Conservation (phyloP, 2,113 vertebrate species). For the Dolichallabes microphthalmus region DNA sequence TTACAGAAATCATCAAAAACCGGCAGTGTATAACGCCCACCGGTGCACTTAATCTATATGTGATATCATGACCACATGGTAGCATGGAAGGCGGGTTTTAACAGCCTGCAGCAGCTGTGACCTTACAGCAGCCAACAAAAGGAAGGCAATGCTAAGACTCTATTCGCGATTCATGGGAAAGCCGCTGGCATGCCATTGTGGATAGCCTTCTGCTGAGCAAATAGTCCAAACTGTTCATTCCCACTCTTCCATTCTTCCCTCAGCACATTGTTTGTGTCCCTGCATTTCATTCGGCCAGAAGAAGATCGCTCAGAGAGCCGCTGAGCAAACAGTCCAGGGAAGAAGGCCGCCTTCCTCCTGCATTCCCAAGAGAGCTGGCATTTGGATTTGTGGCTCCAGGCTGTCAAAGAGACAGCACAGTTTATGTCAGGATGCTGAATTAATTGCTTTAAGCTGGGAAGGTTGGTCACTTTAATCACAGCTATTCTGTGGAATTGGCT, state of each 20-base stretch:
- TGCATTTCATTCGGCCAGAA: conserved; percentile 98
- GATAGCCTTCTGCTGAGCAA: conserved; percentile 99
- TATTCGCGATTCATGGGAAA: conserved; percentile 94
- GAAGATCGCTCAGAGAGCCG: conserved; percentile 99
- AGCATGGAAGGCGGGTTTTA: conserved; percentile 57
- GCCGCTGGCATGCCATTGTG: conserved; percentile 93
- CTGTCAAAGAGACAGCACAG: conserved; percentile 99
- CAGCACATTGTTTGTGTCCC: conserved; percentile 99
- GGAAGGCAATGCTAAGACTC: conserved; percentile 72
- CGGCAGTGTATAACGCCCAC: background rate
- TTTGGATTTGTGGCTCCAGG: conserved; percentile 99
- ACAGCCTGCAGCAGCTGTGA: conserved; percentile 75
- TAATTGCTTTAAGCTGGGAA: conserved; percentile 99
- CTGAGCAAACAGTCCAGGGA: conserved; percentile 99
- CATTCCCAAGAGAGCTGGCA: conserved; percentile 99
- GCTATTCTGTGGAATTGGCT: conserved; percentile 26
- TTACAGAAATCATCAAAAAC: background rate
- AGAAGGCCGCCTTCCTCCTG: conserved; percentile 91
- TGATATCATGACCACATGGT: conserved; percentile 57
- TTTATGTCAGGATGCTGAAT: conserved; percentile 99
- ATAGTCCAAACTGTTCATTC: conserved; percentile 99
- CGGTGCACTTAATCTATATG: conserved; percentile 17
- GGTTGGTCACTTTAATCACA: conserved; percentile 82
- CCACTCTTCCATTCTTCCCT: conserved; percentile 97
- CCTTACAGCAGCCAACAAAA: conserved; percentile 68